A percentile compares a stretch with the other conserved stretches of the same genome.
Evolutionary conservation across 1,140 invertebrate genomes (phyloP).

Genomic region (Homarus americanus): DNA sequence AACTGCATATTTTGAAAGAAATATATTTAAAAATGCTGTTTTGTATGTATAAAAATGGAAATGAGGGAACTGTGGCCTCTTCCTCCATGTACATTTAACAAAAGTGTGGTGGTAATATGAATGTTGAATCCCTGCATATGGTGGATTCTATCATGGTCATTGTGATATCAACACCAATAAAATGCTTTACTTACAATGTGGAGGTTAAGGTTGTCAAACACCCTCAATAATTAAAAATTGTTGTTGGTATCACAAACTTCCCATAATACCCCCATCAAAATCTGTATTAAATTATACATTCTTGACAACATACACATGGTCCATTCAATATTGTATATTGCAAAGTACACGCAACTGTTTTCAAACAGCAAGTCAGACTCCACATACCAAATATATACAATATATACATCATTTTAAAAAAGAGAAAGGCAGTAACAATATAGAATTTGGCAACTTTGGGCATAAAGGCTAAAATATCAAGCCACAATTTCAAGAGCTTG

Average conservation of each 20-base stretch:
- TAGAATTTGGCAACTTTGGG: constrained; percentile 69
- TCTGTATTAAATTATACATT: constrained; percentile 36
- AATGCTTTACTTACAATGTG: constrained; percentile 3
- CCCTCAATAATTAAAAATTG: background rate
- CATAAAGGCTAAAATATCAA: constrained; percentile 45
- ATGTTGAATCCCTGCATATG: constrained; percentile 40
- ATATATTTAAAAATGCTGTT: constrained; percentile 65
- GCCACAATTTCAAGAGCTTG: constrained; percentile 13
- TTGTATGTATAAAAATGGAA: constrained; percentile 70
- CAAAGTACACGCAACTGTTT: constrained; percentile 22
- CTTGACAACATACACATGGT: constrained; percentile 42
- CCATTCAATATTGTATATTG: constrained; percentile 28
- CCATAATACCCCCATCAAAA: constrained; percentile 12
- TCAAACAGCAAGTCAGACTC: constrained; percentile 29
- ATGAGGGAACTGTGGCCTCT: constrained; percentile 52
- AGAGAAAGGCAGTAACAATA: constrained; percentile 60
- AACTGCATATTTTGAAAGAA: constrained; percentile 56
- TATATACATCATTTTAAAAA: constrained; percentile 59
- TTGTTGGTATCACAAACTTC: constrained; percentile 36
- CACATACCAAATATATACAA: constrained; percentile 50
- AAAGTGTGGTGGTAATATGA: constrained; percentile 37
- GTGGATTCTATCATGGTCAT: constrained; percentile 15
- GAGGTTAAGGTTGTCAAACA: background rate
- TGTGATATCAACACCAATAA: constrained; percentile 33
- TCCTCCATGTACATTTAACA: constrained; percentile 32